Evolutionary conservation across 2,888 invertebrate genomes (phyloP).

Genomic region (Microctonus brassicae): DNA sequence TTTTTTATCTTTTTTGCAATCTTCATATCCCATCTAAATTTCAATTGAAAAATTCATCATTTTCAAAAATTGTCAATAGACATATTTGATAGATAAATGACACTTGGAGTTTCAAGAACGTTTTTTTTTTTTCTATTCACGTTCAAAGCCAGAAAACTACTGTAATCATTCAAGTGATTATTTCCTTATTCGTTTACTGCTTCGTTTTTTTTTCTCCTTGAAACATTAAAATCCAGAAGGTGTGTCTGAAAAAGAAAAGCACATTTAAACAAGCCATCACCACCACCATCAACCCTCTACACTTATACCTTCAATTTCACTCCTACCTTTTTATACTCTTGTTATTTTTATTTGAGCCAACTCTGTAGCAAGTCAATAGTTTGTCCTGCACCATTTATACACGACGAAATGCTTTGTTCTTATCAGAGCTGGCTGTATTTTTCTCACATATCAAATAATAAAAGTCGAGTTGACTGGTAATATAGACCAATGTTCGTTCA

Average conservation of each 20-base stretch:
- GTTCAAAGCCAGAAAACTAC: not conserved
- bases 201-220: not conserved
- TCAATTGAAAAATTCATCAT: not conserved
- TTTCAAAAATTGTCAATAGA: not conserved
- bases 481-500: constrained; percentile 12
- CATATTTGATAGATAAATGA: too few species aligned
- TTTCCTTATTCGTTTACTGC: not conserved
- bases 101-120: too few species aligned
- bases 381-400: not conserved
- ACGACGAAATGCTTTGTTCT: too few species aligned
- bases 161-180: not conserved
- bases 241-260: constrained; percentile 2
- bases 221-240: not conserved
- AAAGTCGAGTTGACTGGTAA: not conserved
- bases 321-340: not conserved
- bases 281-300: not conserved
- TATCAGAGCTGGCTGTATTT: not conserved
- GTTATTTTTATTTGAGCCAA: not conserved
- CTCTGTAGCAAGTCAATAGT: not conserved
- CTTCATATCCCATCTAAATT: not conserved
- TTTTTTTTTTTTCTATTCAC: not conserved
- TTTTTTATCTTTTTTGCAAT: not conserved
- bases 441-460: not conserved
- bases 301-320: not conserved
- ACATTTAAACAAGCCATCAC: not conserved